These are phyloP conservation scores for Meteorus cinctellus DNA, from an alignment of 2,888 invertebrate genomes.

Conservation along the genomic window DNA sequence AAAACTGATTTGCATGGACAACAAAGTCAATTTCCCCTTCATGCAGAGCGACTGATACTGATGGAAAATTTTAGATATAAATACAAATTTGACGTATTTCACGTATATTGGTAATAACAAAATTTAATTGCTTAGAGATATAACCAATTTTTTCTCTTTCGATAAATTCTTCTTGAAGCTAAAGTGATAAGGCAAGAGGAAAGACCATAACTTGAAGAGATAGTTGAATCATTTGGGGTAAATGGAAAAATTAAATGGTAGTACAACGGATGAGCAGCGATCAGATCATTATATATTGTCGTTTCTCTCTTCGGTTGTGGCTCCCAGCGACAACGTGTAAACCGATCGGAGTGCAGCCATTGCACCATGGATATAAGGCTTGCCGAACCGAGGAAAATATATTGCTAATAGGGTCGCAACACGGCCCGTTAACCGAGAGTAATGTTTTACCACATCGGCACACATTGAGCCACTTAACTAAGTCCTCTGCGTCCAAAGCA, in stretches of 20 bases:
- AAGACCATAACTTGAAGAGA: too few species aligned
- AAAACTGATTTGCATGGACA: too few species aligned
- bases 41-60: too few species aligned
- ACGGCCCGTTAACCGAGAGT: constrained; percentile 68
- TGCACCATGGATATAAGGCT: constrained; percentile 55
- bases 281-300: constrained; percentile 29
- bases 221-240: constrained; percentile 5
- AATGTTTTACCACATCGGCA: constrained; percentile 65
- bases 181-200: too few species aligned
- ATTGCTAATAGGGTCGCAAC: constrained; percentile 70
- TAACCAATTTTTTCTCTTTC: too few species aligned
- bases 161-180: too few species aligned
- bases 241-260: constrained; percentile 28
- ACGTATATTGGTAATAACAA: too few species aligned
- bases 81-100: too few species aligned
- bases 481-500: constrained; percentile 35
- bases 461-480: constrained; percentile 60
- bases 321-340: constrained; percentile 60
- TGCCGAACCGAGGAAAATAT: constrained; percentile 64
- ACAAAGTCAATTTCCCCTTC: too few species aligned
- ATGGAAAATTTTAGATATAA: too few species aligned
- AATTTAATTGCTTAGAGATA: too few species aligned
- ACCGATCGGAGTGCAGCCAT: constrained; percentile 55
- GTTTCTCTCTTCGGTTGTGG: constrained; percentile 40
- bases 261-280: constrained; percentile 44